Evolutionary conservation across 2,888 invertebrate species (phyloP), one percentile per base, ranked within the genome.

Genomic region (Gnatocerus cornutus): DNA sequence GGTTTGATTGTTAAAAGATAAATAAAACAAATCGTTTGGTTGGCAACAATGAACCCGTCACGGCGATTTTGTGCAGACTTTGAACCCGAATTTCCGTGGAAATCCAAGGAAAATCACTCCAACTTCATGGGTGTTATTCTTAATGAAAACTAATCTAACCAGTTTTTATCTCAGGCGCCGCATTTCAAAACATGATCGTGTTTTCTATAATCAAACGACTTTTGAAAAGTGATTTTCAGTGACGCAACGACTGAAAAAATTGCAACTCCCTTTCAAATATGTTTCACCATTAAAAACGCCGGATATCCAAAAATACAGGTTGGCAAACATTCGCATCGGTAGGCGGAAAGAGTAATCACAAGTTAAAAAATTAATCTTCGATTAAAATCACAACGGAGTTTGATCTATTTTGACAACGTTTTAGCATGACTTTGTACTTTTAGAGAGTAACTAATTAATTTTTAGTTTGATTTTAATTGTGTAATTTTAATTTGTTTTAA

Each of bases 101-200:
- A 21, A 37, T 7, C 37, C 37, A 8, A 37, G 37, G 2, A 21
- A 37, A 37, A 37, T n/a, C 2, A 43, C 14, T 43, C n/a, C 12
- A 43, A 43, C 12, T 12, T 43, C 14, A 43, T 43, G 10, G 14
- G 10, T 12, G 3, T 43, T 41, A 41, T 41, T 41, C 41, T 41
- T 43, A 43, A 43, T 43, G 43, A 43, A 14, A 43, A 7, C 43
- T 43, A 10, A 43, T 12, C 43, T 10, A 43, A 43, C 43, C 13
- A 43, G 43, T 43, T 43, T 43, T 43, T 43, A 43, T 43, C 43
- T 13, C 14, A 3, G 4, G 9, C 14, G 14, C 6, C 41, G 12
- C 41, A 41, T 43, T 13, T 43, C 13, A 43, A 43, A 43, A 13
- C 43, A 12, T 13, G 43, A 13, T 43, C 43, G 43, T 12, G 12